A percentile compares a stretch with the other conserved stretches of the same genome.
These are phyloP conservation scores for Aphidius ervi DNA, from an alignment of 1,140 invertebrate genomes.

Conservation along the genomic window DNA sequence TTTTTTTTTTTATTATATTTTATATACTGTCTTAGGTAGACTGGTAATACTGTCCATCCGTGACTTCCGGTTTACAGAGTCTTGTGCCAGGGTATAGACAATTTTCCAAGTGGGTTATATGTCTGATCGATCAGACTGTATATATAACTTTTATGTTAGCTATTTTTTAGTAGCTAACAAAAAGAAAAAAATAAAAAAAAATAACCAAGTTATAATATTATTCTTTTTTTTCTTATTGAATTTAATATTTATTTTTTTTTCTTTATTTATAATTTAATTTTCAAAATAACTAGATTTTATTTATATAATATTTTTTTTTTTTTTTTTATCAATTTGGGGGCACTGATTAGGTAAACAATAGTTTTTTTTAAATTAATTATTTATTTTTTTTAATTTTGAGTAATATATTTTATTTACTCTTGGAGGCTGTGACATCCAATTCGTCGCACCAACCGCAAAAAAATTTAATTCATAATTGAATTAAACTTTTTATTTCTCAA, in stretches of 20 bases:
- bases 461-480: too few species aligned
- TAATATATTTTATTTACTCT: too few species aligned
- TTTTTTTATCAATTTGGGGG: not conserved
- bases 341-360: too few species aligned
- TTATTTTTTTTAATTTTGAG: too few species aligned
- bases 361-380: too few species aligned
- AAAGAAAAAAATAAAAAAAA: constrained; percentile 6
- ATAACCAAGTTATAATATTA: not conserved
- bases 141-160: too few species aligned
- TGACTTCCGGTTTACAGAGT: constrained; percentile 15
- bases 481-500: too few species aligned
- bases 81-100: constrained; percentile 14
- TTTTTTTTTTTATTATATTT: constrained; percentile 14
- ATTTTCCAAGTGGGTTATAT: constrained; percentile 18
- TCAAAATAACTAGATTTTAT: constrained; percentile 11
- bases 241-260: not conserved
- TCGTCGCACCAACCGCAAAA: too few species aligned
- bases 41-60: constrained; percentile 12
- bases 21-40: not conserved
- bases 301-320: not conserved
- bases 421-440: too few species aligned
- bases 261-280: constrained; percentile 9
- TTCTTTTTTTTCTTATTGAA: too few species aligned
- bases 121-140: constrained; percentile 18
- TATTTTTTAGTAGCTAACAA: not conserved